Evolutionary conservation across 2,797 vertebrate genomes (phyloP).

Genomic region (Acanthornis magna): DNA sequence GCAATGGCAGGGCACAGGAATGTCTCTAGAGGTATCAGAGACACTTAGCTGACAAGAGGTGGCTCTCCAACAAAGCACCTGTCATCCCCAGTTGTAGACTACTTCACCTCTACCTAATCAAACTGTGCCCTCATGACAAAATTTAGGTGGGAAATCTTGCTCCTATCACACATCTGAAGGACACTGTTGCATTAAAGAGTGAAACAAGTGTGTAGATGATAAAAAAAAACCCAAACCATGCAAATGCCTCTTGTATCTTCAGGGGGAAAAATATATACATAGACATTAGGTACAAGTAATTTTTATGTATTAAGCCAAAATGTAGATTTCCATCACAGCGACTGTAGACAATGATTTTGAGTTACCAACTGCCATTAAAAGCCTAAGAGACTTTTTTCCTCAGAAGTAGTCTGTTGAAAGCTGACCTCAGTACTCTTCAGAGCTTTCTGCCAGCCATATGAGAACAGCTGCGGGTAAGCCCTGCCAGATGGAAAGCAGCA

Average conservation of each 20-base stretch:
- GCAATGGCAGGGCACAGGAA: background rate
- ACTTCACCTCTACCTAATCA: background rate
- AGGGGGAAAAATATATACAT: fast-evolving
- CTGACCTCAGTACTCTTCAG: background rate
- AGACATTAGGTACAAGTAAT: background rate
- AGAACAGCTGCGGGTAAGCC: background rate
- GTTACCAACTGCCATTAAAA: background rate
- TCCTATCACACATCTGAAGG: background rate
- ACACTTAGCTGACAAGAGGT: background rate
- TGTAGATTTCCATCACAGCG: background rate
- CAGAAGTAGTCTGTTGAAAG: background rate
- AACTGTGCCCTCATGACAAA: background rate
- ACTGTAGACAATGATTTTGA: background rate
- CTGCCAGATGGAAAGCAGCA: background rate
- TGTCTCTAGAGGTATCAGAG: background rate
- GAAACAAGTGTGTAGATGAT: fast-evolving
- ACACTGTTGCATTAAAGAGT: background rate
- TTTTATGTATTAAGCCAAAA: background rate
- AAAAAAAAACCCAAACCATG: background rate
- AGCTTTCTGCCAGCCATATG: background rate
- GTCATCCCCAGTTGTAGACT: background rate
- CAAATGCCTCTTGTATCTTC: background rate
- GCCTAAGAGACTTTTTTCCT: background rate
- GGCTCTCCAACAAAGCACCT: background rate
- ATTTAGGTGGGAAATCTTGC: background rate